Base-by-base conservation (phyloP, 2,888 invertebrate species). In the Sympetrum striolatum region DNA sequence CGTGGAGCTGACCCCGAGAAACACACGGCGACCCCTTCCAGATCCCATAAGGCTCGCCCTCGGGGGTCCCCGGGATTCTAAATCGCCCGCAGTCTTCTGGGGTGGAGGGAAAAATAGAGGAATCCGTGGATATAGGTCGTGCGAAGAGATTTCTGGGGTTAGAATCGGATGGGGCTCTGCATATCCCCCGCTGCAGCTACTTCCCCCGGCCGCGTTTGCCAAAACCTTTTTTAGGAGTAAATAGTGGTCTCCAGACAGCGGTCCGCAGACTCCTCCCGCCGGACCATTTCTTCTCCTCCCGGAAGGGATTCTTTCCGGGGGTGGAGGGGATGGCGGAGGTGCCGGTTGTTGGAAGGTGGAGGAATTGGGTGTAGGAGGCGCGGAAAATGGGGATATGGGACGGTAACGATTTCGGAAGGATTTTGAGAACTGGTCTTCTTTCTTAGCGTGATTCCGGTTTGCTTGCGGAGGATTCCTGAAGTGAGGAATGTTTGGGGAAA, bases 211-310 rank as follows among this genome's bases (percentile, higher is more conserved):
- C 14, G 31, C 35, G 31, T 82, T 44, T 82, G 82, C 58, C 81
- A 53, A 82, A 53, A 25, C 58, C 58, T 82, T 82, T 81, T 39
- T 81, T 53, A 31, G 25, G 81, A 12, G 53, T 82, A 58, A 82
- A 82, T 82, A 35, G 82, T 82, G 82, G 58, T 25, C 82, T 25
- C 48, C 37, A 81, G 81, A 81, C 81, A 48, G 81, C 48, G 44
- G 31, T 53, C 53, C 81, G 48, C 53, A 18, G 53, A 22, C 39
- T n/a, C 53, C 10, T 37, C 22, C n/a, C 44, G 81, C 8, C 10
- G n/a, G 39, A 14, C 10, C 82, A 6, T 53, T 82, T 82, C 58
- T 82, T 82, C 22, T 53, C 58, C 58, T n/a, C 4, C 81, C 53
- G 53, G 48, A 25, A 81, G 31, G 25, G 81, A 81, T 81, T 81